Conservation (phyloP, 2,113 vertebrate species). For the Chitala chitala region DNA sequence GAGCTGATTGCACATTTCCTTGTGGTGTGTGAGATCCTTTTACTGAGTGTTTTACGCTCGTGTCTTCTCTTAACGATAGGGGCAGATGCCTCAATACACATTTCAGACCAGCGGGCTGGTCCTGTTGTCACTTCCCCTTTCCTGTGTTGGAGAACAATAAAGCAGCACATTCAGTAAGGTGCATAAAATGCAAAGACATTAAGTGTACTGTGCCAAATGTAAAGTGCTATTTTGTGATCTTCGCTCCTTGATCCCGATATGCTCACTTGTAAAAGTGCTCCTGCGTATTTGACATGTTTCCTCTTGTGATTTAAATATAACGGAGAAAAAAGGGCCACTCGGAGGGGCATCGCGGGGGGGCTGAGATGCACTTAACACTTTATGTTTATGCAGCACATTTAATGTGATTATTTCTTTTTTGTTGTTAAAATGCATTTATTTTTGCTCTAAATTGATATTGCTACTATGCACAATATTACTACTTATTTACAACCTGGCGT, state of each 20-base stretch:
- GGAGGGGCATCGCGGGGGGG: no score
- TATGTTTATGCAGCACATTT: no score
- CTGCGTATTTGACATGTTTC: slow-evolving; percentile 18
- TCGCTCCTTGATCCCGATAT: neutral
- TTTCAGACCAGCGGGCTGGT: slow-evolving; percentile 23
- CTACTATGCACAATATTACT: no score
- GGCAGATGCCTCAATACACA: neutral
- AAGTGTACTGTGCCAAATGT: neutral
- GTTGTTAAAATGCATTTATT: neutral
- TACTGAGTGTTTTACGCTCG: no score
- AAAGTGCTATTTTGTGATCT: neutral
- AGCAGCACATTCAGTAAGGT: neutral
- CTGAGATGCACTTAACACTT: no score
- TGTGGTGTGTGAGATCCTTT: neutral
- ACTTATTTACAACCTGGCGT: no score
- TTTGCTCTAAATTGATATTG: no score
- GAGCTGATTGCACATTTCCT: neutral
- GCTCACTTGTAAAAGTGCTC: neutral
- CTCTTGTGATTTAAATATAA: neutral
- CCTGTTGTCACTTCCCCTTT: no score
- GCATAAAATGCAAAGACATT: neutral
- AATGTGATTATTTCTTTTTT: neutral
- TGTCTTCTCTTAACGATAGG: no score
- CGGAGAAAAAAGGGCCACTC: no score
- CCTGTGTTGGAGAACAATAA: no score